phyloP scores from a whole-genome alignment of 2,888 invertebrate genomes.

The Atethmia centrago region DNA sequence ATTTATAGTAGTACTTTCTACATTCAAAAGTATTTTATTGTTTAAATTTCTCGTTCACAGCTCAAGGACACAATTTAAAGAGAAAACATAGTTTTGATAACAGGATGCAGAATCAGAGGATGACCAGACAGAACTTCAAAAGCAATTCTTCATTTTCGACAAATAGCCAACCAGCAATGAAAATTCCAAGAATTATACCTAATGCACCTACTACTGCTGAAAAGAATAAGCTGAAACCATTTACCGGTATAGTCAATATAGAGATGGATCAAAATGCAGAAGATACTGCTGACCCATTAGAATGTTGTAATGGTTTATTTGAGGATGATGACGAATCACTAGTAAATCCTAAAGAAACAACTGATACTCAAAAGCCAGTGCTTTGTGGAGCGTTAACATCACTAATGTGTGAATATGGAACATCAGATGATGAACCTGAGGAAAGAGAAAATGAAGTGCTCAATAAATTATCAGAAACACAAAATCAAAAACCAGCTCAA shows the following conservation, averaged over 20 bases:
- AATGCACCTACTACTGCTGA: conserved; percentile 65
- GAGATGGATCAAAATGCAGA: conserved; percentile 71
- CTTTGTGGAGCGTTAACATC: conserved; percentile 90
- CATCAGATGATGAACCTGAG: conserved; percentile 85
- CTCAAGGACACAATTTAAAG: conserved; percentile 57
- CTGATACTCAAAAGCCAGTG: conserved; percentile 65
- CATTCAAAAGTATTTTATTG: background rate
- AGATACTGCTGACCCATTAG: conserved; percentile 50
- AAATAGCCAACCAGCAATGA: conserved; percentile 60
- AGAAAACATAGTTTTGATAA: conserved; percentile 61
- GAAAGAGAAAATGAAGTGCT: conserved; percentile 33
- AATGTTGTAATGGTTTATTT: conserved; percentile 72
- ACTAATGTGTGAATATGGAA: conserved; percentile 90
- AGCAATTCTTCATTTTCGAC: conserved; percentile 29
- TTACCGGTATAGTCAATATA: conserved; percentile 86
- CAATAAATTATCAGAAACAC: background rate
- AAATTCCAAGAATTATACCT: conserved; percentile 67
- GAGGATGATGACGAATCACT: conserved; percentile 78
- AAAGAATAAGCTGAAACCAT: conserved; percentile 83
- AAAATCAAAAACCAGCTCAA: conserved; percentile 1
- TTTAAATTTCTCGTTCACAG: conserved; percentile 41
- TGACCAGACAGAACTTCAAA: conserved; percentile 41
- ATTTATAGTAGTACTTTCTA: background rate
- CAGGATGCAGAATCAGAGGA: conserved; percentile 50
- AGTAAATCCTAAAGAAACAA: conserved; percentile 17